phyloP scores from a whole-genome alignment of 1,140 invertebrate species.

The Scaptodrosophila lebanonensis region DNA sequence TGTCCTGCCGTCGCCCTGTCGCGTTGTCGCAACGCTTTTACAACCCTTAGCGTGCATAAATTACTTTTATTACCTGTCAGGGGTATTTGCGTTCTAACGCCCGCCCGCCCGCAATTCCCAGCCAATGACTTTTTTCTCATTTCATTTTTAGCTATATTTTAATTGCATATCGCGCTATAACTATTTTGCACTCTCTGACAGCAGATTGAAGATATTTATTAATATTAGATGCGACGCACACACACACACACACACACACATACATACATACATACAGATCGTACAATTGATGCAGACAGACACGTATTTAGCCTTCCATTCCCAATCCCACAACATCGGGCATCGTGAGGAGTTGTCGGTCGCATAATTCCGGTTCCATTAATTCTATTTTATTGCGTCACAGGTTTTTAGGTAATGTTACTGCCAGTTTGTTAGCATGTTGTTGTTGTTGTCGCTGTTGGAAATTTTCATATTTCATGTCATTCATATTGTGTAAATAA shows the following conservation, averaged over 20 bases:
- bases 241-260: constrained; percentile 12
- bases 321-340: background rate
- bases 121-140: constrained; percentile 48
- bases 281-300: too few species aligned
- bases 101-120: background rate
- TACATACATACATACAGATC: background rate
- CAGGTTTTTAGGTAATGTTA: constrained; percentile 62
- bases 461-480: constrained; percentile 40
- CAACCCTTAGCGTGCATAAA: constrained; percentile 75
- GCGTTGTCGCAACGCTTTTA: constrained; percentile 47
- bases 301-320: constrained; percentile 3
- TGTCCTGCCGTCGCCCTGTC: constrained; percentile 21
- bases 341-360: constrained; percentile 28
- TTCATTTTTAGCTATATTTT: constrained; percentile 69
- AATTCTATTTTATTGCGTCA: constrained; percentile 71
- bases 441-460: constrained; percentile 8
- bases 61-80: constrained; percentile 77
- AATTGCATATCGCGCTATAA: constrained; percentile 75
- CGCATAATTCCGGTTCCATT: constrained; percentile 66
- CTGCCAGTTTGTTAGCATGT: too few species aligned
- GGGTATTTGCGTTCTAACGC: constrained; percentile 55
- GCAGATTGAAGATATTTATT: constrained; percentile 75
- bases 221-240: constrained; percentile 69
- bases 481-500: constrained; percentile 39
- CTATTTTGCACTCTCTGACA: constrained; percentile 67